phyloP scores from a whole-genome alignment of 2,797 vertebrate genomes.

The Oreortyx pictus region DNA sequence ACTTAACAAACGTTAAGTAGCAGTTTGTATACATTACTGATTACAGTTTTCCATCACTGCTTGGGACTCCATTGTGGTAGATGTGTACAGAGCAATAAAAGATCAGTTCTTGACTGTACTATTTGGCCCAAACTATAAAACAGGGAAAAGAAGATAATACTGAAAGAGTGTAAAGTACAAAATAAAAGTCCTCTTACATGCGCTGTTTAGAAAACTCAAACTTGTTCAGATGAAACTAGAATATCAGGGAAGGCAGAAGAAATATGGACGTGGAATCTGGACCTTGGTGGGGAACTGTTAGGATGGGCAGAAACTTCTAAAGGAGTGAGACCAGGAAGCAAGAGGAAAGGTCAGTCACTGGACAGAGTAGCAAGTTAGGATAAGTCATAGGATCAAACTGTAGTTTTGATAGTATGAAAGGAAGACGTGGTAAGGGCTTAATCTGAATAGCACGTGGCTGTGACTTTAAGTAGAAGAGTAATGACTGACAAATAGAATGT shows the following conservation, averaged over 20 bases:
- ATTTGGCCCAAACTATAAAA: not conserved
- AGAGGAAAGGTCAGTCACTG: not conserved
- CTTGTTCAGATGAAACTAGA: not conserved
- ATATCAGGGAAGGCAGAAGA: not conserved
- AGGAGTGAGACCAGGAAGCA: not conserved
- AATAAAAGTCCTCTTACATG: not conserved
- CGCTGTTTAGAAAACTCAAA: not conserved
- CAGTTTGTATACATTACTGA: not conserved
- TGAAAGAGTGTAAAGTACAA: not conserved
- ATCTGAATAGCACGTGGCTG: not conserved
- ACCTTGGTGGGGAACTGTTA: not conserved
- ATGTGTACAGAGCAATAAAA: not conserved
- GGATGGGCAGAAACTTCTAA: not conserved
- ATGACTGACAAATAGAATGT: not conserved
- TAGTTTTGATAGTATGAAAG: not conserved
- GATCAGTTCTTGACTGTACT: not conserved
- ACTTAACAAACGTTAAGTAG: not conserved
- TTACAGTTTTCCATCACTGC: not conserved
- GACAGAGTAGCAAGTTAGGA: not conserved
- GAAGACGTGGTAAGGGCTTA: not conserved
- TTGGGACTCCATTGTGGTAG: not conserved
- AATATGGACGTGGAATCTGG: not conserved
- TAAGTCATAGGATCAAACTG: not conserved
- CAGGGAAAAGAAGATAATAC: not conserved
- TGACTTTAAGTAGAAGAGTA: not conserved